A percentile compares a stretch with the other conserved stretches of the same genome.
These are phyloP conservation scores for Drosophila rellima DNA, from an alignment of 2,888 invertebrate genomes.

Conservation along the genomic window DNA sequence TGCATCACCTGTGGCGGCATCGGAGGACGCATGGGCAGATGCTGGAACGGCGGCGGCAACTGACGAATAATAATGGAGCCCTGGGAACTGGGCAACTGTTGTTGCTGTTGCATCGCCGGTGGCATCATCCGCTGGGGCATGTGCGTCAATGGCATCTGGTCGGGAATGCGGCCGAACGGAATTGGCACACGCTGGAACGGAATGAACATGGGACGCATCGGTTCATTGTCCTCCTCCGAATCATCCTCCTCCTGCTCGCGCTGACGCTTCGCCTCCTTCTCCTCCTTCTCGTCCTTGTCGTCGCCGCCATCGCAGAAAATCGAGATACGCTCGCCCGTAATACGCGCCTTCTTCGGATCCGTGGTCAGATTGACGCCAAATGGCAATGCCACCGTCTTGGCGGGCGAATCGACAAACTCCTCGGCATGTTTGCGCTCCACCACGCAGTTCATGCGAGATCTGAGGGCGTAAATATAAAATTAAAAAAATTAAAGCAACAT, in stretches of 20 bases:
- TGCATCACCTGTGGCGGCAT: conserved; percentile 86
- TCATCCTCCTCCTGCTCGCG: conserved; percentile 81
- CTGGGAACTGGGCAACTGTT: conserved; percentile 63
- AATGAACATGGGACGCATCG: conserved; percentile 85
- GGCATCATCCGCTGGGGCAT: conserved; percentile 85
- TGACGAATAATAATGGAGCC: conserved; percentile 82
- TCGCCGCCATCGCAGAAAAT: conserved; percentile 94
- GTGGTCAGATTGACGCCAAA: conserved; percentile 90
- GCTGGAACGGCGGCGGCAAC: conserved; percentile 85
- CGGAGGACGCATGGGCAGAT: conserved; percentile 85
- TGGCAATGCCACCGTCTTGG: conserved; percentile 88
- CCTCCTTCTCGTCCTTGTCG: conserved; percentile 76
- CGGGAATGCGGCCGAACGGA: conserved; percentile 86
- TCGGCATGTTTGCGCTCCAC: conserved; percentile 94
- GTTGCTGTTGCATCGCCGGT: conserved; percentile 62
- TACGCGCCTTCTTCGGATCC: conserved; percentile 90
- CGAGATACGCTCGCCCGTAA: conserved; percentile 94
- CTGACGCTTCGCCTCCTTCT: conserved; percentile 73
- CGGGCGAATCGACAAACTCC: conserved; percentile 92
- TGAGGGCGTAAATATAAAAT: conserved; percentile 58
- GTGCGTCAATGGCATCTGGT: conserved; percentile 87
- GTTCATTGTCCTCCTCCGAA: conserved; percentile 83
- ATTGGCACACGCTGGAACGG: conserved; percentile 86
- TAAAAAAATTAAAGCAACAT: neutral
- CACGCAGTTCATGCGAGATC: conserved; percentile 95